Evolutionary conservation across 2,888 invertebrate genomes (phyloP).

Genomic region (Drosophila melanosoma): DNA sequence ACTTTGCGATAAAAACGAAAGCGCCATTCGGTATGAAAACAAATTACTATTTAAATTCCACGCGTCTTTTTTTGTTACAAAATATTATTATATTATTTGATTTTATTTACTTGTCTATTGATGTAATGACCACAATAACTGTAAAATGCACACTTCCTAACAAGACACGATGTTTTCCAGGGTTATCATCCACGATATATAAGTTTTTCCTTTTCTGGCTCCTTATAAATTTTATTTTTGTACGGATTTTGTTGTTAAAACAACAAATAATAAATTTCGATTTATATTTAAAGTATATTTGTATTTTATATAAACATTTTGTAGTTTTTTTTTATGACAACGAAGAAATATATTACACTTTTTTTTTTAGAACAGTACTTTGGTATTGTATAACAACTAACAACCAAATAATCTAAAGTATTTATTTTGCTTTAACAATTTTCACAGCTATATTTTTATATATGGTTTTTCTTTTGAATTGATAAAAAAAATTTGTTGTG

Average conservation of each 20-base stretch:
- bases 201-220: conserved; percentile 44
- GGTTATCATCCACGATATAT: conserved; percentile 53
- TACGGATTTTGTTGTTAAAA: conserved; percentile 11
- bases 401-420: conserved; percentile 78
- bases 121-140: conserved; percentile 36
- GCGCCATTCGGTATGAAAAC: conserved; percentile 84
- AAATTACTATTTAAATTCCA: conserved; percentile 34
- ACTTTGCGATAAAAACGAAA: conserved; percentile 83
- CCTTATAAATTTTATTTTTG: conserved; percentile 24
- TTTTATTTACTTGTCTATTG: conserved; percentile 4
- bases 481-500: conserved; percentile 65
- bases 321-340: conserved; percentile 48
- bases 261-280: conserved; percentile 35
- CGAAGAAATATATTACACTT: conserved; percentile 38
- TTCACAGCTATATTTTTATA: conserved; percentile 33
- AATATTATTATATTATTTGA: conserved; percentile 2
- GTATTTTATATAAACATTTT: conserved; percentile 64
- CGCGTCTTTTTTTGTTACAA: background rate
- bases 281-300: conserved; percentile 32
- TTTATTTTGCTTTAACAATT: conserved; percentile 33
- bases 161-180: conserved; percentile 53
- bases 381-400: conserved; percentile 67
- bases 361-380: conserved; percentile 60
- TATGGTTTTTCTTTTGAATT: conserved; percentile 35
- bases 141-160: conserved; percentile 34